A percentile compares a stretch with the other conserved stretches of the same genome.
These are phyloP conservation scores for Congeria kusceri DNA, from an alignment of 2,888 invertebrate species.

Conservation along the genomic window DNA sequence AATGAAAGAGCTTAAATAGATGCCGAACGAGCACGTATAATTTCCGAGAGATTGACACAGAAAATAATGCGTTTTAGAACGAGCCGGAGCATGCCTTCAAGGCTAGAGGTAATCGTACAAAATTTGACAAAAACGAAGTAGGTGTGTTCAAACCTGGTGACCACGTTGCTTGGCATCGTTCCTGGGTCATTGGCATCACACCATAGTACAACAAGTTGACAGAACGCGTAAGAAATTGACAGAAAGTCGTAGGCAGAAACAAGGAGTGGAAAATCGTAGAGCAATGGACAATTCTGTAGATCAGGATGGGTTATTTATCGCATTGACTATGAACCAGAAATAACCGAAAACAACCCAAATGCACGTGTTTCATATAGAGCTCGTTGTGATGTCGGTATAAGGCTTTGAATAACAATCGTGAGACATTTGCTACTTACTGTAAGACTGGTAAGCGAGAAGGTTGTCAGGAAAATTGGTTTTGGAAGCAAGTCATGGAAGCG, in stretches of 20 bases:
- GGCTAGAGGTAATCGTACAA: no score
- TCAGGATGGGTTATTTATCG: slow-evolving; percentile 26
- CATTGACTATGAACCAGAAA: slow-evolving; percentile 15
- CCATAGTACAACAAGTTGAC: slow-evolving; percentile 22
- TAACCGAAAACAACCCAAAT: slow-evolving; percentile 4
- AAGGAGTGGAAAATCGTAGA: slow-evolving; percentile 3
- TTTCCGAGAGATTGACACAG: no score
- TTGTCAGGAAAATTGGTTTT: slow-evolving; percentile 18
- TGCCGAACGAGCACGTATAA: no score
- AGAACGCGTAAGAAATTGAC: background rate
- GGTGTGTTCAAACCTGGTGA: slow-evolving; percentile 13
- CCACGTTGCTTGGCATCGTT: slow-evolving; percentile 32
- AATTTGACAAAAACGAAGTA: no score
- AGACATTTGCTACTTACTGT: slow-evolving; percentile 16
- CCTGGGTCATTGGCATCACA: slow-evolving; percentile 33
- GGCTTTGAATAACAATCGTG: slow-evolving; percentile 20
- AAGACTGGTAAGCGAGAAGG: slow-evolving; percentile 24
- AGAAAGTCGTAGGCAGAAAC: background rate
- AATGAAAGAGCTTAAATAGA: no score
- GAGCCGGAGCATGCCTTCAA: no score
- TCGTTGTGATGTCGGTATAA: slow-evolving; percentile 13
- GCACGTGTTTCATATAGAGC: slow-evolving; percentile 25
- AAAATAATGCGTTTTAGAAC: no score
- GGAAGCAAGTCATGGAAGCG: slow-evolving; percentile 16
- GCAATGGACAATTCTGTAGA: slow-evolving; percentile 15